Percentiles rank a stretch among this genome's conserved stretches.
Conservation (phyloP, 2,888 invertebrate genomes). For the Galerucella pusilla region DNA sequence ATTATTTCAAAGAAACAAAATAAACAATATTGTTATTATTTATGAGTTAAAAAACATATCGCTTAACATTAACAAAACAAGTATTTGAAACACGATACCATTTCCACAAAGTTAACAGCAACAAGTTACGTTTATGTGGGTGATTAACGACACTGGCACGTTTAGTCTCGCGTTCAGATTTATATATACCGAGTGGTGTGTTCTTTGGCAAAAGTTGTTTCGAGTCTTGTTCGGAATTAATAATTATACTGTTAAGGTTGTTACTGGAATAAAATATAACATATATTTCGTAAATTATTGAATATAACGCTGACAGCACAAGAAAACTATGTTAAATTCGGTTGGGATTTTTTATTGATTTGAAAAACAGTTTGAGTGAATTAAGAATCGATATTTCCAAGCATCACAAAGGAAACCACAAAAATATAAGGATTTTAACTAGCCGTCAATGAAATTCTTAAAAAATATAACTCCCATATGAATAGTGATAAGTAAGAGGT, state of each 20-base stretch:
- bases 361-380: too few species aligned
- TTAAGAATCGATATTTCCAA: too few species aligned
- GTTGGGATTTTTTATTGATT: too few species aligned
- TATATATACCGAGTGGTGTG: conserved; percentile 45
- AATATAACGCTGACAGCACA: too few species aligned
- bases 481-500: too few species aligned
- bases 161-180: conserved; percentile 51
- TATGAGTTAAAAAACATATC: conserved; percentile 31
- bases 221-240: conserved; percentile 40
- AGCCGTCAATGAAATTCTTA: too few species aligned
- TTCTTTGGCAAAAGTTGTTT: conserved; percentile 44
- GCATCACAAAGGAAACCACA: too few species aligned
- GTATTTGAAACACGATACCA: conserved; percentile 43
- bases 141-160: conserved; percentile 54
- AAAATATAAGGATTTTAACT: too few species aligned
- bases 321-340: too few species aligned
- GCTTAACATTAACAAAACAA: conserved; percentile 37
- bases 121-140: conserved; percentile 48
- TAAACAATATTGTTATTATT: conserved; percentile 31
- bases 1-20: conserved; percentile 30
- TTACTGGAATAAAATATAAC: background rate
- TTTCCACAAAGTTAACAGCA: conserved; percentile 44
- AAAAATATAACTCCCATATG: too few species aligned
- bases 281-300: too few species aligned
- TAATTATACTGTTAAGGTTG: background rate